Percentiles rank a stretch among this genome's conserved stretches.
These are phyloP conservation scores for Prorops nasuta DNA, from an alignment of 1,140 invertebrate species.

Conservation along the genomic window DNA sequence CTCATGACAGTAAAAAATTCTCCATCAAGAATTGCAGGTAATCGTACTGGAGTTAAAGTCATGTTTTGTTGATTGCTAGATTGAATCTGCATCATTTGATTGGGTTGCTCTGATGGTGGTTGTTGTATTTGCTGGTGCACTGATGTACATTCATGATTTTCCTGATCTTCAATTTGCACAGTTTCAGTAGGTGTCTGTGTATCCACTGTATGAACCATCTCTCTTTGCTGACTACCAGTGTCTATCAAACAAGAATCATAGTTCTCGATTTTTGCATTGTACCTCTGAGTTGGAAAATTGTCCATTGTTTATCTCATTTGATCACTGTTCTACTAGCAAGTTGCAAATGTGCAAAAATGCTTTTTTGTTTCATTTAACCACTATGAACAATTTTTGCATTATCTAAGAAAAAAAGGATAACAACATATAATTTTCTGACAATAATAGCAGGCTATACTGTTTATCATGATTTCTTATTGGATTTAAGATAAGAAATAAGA, in stretches of 20 bases:
- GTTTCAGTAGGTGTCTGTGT: constrained; percentile 23
- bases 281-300: constrained; percentile 41
- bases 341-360: no score
- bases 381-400: no score
- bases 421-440: no score
- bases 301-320: constrained; percentile 46
- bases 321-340: no score
- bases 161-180: constrained; percentile 29
- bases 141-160: constrained; percentile 30
- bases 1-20: constrained; percentile 52
- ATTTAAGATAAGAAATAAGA: constrained; percentile 35
- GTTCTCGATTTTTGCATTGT: constrained; percentile 46
- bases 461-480: no score
- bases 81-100: constrained; percentile 36
- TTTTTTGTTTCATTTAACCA: no score
- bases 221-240: constrained; percentile 30
- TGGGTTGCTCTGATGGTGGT: constrained; percentile 13
- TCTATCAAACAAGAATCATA: constrained; percentile 51
- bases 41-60: constrained; percentile 46
- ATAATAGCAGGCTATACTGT: no score
- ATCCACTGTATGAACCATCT: no score
- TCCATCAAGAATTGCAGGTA: constrained; percentile 53
- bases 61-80: constrained; percentile 38
- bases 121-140: constrained; percentile 29
- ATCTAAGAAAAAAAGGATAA: no score